Base-by-base conservation (phyloP, 2,888 invertebrate genomes). In the Agrochola litura region DNA sequence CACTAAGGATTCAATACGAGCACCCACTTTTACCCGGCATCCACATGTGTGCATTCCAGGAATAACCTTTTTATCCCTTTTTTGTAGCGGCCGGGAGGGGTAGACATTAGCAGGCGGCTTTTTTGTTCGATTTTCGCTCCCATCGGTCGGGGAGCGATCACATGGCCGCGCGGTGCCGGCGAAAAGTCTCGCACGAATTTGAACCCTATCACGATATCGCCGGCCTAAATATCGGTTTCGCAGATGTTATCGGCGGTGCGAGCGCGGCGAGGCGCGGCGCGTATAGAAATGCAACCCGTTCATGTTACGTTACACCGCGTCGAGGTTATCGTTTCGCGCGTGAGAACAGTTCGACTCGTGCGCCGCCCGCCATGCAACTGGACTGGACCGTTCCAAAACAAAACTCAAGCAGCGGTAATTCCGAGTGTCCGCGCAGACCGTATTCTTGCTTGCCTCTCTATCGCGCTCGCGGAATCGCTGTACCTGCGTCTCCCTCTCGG, bases 41-140 rank as follows among this genome's bases (percentile, higher is more conserved):
- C 94, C 94, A 94, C 95, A 95, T 95, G 95, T 96, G 96, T 92
- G 94, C 96, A 95, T 96, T 96, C 96, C 96, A 95, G 92, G 95
- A 95, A 95, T 95, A 94, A 92, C 92, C 93, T 92, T 94, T 95
- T 95, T 95, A 94, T 95, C 93, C 94, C 94, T 95, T 95, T 95
- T 95, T 94, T 94, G 93, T 94, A 90, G 89, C 92, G 89, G 86
- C 91, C 93, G 93, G 91, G 92, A 94, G 92, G 93, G 94, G 93
- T 94, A 94, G 94, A 95, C 95, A 95, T 95, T 93, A 94, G 94
- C 94, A 92, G 92, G 92, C 92, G 92, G 92, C 92, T 94, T 95
- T 95, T 93, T 95, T 94, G 93, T 93, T 93, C 92, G 91, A 83
- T 88, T 91, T 90, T 92, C 91, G 92, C 93, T 94, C 93, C 93